Percentiles rank a stretch among this genome's conserved stretches.
Evolutionary conservation across 2,113 vertebrate species (phyloP).

Genomic region (Gobius niger): DNA sequence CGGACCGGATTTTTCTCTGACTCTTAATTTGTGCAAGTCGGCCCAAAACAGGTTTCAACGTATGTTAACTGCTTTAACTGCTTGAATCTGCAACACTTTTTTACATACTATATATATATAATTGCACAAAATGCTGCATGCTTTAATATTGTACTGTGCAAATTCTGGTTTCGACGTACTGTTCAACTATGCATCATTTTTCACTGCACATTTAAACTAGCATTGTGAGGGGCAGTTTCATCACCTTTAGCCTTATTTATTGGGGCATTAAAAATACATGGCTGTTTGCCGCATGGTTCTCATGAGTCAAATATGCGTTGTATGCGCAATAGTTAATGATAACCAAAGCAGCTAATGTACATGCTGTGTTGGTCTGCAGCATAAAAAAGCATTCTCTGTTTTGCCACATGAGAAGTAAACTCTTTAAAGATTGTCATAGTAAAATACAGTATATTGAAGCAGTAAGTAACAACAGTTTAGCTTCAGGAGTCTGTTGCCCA

Average conservation of each 20-base stretch:
- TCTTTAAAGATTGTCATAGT: not conserved
- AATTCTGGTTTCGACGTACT: too few species aligned
- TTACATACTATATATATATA: too few species aligned
- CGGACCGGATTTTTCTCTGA: not conserved
- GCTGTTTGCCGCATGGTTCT: not conserved
- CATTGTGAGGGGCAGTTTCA: not conserved
- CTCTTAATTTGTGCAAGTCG: not conserved
- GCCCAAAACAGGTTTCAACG: not conserved
- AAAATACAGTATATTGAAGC: slow-evolving; percentile 2
- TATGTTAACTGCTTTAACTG: too few species aligned
- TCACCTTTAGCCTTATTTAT: not conserved
- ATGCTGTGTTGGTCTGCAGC: not conserved
- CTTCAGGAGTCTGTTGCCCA: slow-evolving; percentile 22
- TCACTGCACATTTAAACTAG: not conserved
- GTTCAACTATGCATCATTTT: too few species aligned
- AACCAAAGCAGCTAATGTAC: too few species aligned
- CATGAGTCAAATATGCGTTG: not conserved
- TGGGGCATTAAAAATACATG: slow-evolving; percentile 1
- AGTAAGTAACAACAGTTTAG: slow-evolving; percentile 13
- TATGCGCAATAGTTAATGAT: not conserved
- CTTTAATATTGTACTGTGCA: too few species aligned
- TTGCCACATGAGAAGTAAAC: too few species aligned
- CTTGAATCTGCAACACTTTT: too few species aligned
- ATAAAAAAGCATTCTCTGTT: not conserved
- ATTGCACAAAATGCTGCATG: too few species aligned